Evolutionary conservation across 2,888 invertebrate genomes (phyloP).

Genomic region (Tetragonula carbonaria): DNA sequence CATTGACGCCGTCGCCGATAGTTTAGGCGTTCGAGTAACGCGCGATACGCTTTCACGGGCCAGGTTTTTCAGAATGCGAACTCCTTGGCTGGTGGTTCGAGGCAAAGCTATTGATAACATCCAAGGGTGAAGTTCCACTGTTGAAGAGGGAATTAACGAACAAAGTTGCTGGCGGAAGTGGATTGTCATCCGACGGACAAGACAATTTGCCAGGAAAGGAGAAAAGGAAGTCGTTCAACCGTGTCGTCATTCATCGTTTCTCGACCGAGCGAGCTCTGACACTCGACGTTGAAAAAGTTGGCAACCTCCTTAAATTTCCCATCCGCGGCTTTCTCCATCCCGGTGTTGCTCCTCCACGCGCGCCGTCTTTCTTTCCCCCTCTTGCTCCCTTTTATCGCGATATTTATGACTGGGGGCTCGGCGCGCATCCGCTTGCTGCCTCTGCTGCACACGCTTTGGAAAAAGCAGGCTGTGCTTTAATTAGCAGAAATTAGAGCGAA

Average conservation of each 20-base stretch:
- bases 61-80: neutral
- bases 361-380: neutral
- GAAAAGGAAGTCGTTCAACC: neutral
- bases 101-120: constrained; percentile 15
- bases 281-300: constrained; percentile 17
- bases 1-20: neutral
- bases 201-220: constrained; percentile 15
- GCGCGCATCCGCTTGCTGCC: neutral
- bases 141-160: constrained; percentile 7
- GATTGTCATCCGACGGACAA: constrained; percentile 13
- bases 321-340: neutral
- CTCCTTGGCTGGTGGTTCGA: neutral
- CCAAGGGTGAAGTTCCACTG: neutral
- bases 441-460: constrained; percentile 11
- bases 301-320: neutral
- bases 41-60: neutral
- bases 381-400: neutral
- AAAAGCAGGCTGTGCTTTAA: constrained; percentile 54
- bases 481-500: constrained; percentile 60
- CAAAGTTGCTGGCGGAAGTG: neutral
- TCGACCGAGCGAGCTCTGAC: constrained; percentile 11
- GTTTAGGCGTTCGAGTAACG: neutral
- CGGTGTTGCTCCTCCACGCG: neutral
- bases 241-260: constrained; percentile 31
- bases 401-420: constrained; percentile 25